Evolutionary conservation across 2,113 vertebrate species (phyloP).

Genomic region (Talpa occidentalis): DNA sequence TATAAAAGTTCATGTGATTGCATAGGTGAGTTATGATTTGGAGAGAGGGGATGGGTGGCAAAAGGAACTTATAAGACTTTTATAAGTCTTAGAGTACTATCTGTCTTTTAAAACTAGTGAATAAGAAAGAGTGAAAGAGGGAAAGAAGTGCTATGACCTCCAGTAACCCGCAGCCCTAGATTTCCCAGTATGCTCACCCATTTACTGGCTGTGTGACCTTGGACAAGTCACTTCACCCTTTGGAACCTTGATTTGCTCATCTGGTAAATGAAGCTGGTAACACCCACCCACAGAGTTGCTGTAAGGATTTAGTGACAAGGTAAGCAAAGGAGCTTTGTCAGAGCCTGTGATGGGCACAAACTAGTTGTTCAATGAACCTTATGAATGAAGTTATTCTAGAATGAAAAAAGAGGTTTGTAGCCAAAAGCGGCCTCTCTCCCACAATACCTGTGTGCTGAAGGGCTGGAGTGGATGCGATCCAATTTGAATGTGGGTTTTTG

Average conservation of each 20-base stretch:
- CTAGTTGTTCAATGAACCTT: conserved; percentile 60
- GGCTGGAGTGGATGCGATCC: conserved; percentile 69
- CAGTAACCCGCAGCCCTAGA: not conserved
- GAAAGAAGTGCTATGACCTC: not conserved
- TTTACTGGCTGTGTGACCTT: conserved; percentile 1
- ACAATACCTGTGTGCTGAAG: conserved; percentile 77
- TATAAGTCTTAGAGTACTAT: not conserved
- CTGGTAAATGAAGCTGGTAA: conserved; percentile 1
- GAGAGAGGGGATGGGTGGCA: too few relatives aligned
- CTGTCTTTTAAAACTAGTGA: conserved; percentile 10
- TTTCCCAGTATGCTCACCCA: not conserved
- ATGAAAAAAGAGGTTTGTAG: conserved; percentile 61
- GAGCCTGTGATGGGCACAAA: conserved; percentile 50
- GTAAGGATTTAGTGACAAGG: conserved; percentile 49
- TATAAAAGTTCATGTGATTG: not conserved
- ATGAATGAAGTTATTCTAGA: conserved; percentile 69
- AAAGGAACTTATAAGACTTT: not conserved
- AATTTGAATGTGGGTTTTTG: conserved; percentile 72
- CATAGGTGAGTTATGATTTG: not conserved
- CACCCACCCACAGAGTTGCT: not conserved
- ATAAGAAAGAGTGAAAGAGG: not conserved
- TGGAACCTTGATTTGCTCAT: not conserved
- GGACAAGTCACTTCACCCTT: conserved; percentile 18
- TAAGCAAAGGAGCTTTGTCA: conserved; percentile 61
- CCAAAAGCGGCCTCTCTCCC: conserved; percentile 68